Base-by-base conservation (phyloP, 1,140 invertebrate genomes). In the Ostrea denselamellosa region DNA sequence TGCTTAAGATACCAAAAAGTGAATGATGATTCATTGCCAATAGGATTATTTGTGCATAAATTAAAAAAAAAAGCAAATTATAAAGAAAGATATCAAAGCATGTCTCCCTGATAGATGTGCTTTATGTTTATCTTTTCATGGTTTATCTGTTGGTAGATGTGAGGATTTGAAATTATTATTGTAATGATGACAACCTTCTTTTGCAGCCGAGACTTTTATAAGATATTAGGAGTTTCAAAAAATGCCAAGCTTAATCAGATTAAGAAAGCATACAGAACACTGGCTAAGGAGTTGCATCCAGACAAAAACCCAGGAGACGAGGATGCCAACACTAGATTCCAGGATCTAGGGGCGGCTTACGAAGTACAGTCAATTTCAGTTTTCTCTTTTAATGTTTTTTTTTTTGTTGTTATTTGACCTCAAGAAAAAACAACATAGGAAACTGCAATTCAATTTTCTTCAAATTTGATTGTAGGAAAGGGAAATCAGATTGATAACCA, bases 231-330 rank as follows among this genome's bases (percentile, higher is more conserved):
- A 91, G 96, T 99, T 89, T 95, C 97, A 25, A 96, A 96, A 94
- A 96, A 96, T 94, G 99, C 99, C 25, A 97, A 96, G 92, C 96
- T 97, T 82, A 98, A 99, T 95, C 97, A 99, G 95, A 98, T 99
- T 65, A 99, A 99, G 95, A 99, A 99, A 96, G 98, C 98, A 4
- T 99, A 99, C 94, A 96, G 99, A 92, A 97, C 97, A 92, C 94
- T 98, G 94, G 99, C 99, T 0, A 99, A 99, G 95, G 98, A 99
- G 95, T 95, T 99, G 65, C 99, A 99, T 97, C 99, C 99, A 22
- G 99, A 99, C 93, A 99, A 99, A 94, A 99, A 99, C 95, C 97
- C 97, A 95, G 97, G 98, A 95, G 98, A 99, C 96, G 96, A 97
- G 89, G 98, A 99, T 4, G 98, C 99, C 0, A 97, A 2, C 96